Evolutionary conservation across 2,888 invertebrate genomes (phyloP).

Genomic region (Diarsia rubi): DNA sequence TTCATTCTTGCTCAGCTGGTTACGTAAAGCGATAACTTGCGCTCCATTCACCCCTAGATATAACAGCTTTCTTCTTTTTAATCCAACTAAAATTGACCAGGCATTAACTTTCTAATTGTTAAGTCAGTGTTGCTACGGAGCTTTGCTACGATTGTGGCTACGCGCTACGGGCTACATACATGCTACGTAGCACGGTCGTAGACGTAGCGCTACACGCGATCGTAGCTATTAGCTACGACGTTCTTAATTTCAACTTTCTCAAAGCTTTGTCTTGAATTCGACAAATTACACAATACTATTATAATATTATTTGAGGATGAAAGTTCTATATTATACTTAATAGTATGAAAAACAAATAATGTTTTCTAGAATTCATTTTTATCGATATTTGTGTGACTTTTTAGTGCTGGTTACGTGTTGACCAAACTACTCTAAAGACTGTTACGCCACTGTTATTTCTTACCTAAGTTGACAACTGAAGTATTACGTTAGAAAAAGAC

Average conservation of each 20-base stretch:
- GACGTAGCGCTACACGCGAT: conserved; percentile 47
- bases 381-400: background rate
- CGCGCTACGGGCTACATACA: conserved; percentile 44
- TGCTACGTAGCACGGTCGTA: conserved; percentile 56
- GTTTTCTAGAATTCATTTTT: background rate
- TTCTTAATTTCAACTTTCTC: conserved; percentile 15
- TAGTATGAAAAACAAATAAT: background rate
- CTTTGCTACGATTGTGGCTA: conserved; percentile 57
- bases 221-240: conserved; percentile 40
- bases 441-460: background rate
- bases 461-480: background rate
- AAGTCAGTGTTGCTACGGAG: conserved; percentile 34
- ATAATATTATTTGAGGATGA: background rate
- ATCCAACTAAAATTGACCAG: conserved; percentile 11
- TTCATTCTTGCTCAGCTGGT: conserved; percentile 52
- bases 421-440: background rate
- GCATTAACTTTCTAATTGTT: conserved; percentile 13
- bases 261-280: conserved; percentile 18
- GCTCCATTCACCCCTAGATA: conserved; percentile 52
- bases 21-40: conserved; percentile 67
- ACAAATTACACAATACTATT: conserved; percentile 5
- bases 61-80: conserved; percentile 12
- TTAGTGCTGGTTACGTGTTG: conserved; percentile 29
- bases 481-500: conserved; percentile 1
- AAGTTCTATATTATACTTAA: background rate